These are phyloP conservation scores for Neoscelio sp. DNA, from an alignment of 2,888 invertebrate genomes.

Conservation along the genomic window DNA sequence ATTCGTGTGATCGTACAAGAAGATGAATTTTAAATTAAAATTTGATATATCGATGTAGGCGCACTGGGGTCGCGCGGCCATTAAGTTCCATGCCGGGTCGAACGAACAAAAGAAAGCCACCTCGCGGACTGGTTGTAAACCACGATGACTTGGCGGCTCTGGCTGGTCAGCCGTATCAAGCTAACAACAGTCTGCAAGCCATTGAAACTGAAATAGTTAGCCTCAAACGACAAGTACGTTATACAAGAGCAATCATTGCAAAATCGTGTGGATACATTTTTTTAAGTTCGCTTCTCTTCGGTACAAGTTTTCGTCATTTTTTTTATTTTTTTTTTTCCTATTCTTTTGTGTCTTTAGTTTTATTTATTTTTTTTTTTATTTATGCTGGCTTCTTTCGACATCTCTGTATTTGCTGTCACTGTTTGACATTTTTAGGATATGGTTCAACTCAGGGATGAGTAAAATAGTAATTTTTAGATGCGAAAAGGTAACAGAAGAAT, in stretches of 20 bases:
- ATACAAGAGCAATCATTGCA: constrained; percentile 41
- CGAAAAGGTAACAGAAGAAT: too few species aligned
- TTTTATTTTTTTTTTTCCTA: constrained; percentile 23
- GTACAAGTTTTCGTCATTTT: constrained; percentile 13
- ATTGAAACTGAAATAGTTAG: constrained; percentile 97
- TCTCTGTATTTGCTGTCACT: neutral
- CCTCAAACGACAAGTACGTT: constrained; percentile 97
- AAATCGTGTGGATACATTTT: constrained; percentile 82
- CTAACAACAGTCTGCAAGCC: constrained; percentile 90
- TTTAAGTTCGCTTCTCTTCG: constrained; percentile 76
- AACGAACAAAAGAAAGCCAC: constrained; percentile 91
- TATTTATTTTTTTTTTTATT: neutral
- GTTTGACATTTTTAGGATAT: neutral
- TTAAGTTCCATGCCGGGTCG: constrained; percentile 84
- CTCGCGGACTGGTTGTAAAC: constrained; percentile 98
- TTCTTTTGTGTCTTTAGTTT: constrained; percentile 11
- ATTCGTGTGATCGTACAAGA: constrained; percentile 43
- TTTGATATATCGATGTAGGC: constrained; percentile 79
- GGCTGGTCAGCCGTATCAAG: constrained; percentile 90
- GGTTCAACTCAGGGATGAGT: too few species aligned
- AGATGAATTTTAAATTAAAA: constrained; percentile 13
- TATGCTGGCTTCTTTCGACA: constrained; percentile 17
- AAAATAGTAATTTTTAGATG: too few species aligned
- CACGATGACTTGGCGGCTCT: constrained; percentile 97
- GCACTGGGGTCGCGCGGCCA: constrained; percentile 84